Evolutionary conservation across 1,140 invertebrate species (phyloP), one percentile per base, ranked within the genome.

Genomic region (Drosophila fuyamai): DNA sequence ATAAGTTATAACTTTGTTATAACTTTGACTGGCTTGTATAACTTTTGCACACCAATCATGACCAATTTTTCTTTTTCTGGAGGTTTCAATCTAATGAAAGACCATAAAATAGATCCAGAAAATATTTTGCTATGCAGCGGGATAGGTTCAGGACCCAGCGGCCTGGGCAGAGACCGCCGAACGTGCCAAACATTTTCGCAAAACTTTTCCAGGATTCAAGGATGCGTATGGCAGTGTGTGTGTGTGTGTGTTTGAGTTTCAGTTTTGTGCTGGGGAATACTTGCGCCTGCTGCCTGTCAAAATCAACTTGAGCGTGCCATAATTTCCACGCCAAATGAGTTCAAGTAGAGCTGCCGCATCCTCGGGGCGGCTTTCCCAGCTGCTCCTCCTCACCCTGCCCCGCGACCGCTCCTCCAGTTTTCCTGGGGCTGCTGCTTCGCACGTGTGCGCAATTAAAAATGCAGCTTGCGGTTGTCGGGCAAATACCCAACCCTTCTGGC

Each of bases 371-470:
- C 61, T 59, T 53, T 61, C 47, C 35, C 65, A 54, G 55, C 18
- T 43, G 32, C 54, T 41, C 16, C 41, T n/a, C n/a, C 48, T 5
- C 57, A 18, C 32, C 38, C 29, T n/a, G 5, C 12, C 41, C 36
- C 29, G 13, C 14, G n/a, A 40, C 13, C 53, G 32, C 60, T 51
- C 32, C 29, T 47, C 66, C 41, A 43, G 40, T 46, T 53, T 47
- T 40, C 63, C 75, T 48, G 63, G 38, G 63, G 74, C 74, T 61
- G 62, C 36, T 36, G 53, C 40, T 57, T 65, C 76, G 82, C 84
- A 88, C 83, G 84, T 88, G 76, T 83, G 79, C 79, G 80, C 83
- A 88, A 88, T 88, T 88, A 88, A 89, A 86, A 88, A 89, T 88
- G 84, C 83, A 88, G 76, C 83, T 89, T 88, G 83, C 79, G 83